A percentile compares a stretch with the other conserved stretches of the same genome.
Conservation (phyloP, 2,797 vertebrate genomes). For the Crypturellus tataupa region DNA sequence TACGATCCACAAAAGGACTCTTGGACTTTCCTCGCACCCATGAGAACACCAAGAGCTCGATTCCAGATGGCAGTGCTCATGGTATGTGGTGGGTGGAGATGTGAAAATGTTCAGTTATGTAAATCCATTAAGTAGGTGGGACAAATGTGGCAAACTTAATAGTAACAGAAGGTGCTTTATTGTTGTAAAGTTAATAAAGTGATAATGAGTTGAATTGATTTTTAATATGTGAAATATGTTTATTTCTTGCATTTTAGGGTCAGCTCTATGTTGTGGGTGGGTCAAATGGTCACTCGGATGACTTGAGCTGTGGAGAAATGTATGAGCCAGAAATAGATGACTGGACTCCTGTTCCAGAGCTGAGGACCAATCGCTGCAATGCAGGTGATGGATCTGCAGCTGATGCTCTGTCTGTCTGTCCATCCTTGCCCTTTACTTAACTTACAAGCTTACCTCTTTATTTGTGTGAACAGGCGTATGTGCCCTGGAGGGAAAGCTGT, state of each 20-base stretch:
- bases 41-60: constrained; percentile 96
- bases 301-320: constrained; percentile 95
- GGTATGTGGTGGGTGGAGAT: constrained; percentile 79
- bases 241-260: constrained; percentile 81
- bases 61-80: constrained; percentile 99
- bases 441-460: neutral
- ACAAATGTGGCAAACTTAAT: neutral
- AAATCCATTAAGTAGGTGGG: neutral
- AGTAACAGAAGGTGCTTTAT: neutral
- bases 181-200: accelerated
- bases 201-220: accelerated
- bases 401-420: accelerated
- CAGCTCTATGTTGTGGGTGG: constrained; percentile 97
- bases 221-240: neutral
- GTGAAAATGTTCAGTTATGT: neutral
- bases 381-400: constrained; percentile 83
- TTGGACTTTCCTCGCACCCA: constrained; percentile 96
- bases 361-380: constrained; percentile 97
- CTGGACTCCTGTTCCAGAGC: constrained; percentile 94
- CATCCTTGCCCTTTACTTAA: neutral
- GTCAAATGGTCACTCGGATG: constrained; percentile 97
- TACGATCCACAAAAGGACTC: constrained; percentile 90
- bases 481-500: constrained; percentile 93
- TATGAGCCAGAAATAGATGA: constrained; percentile 91
- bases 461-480: constrained; percentile 87